These are phyloP conservation scores for Cervus canadensis DNA, from an alignment of 2,113 vertebrate species.

Conservation along the genomic window DNA sequence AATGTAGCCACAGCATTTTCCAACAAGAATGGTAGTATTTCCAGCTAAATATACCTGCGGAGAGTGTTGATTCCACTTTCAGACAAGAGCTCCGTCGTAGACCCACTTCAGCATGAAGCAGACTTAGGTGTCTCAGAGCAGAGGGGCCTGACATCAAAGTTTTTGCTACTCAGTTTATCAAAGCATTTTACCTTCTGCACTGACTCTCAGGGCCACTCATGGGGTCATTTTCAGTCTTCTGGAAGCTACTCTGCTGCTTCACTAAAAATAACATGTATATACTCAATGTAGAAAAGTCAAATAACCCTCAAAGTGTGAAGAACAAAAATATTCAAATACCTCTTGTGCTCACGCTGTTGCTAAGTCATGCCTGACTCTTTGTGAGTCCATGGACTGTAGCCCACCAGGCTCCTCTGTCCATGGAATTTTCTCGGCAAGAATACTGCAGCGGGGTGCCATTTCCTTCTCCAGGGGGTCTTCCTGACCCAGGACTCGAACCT, in stretches of 20 bases:
- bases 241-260: not conserved
- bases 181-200: not conserved
- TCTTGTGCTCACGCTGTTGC: not conserved
- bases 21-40: not conserved
- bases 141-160: too few relatives aligned
- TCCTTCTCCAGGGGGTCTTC: not conserved
- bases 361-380: not conserved
- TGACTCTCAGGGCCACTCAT: not conserved
- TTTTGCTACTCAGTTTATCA: not conserved
- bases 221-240: not conserved
- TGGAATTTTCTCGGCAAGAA: not conserved
- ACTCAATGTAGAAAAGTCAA: not conserved
- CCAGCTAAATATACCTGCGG: not conserved
- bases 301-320: not conserved
- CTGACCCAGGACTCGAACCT: not conserved
- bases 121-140: not conserved
- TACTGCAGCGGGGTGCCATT: not conserved
- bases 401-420: not conserved
- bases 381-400: not conserved
- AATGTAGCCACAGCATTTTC: not conserved
- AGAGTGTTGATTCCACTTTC: not conserved
- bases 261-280: not conserved
- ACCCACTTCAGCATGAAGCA: not conserved
- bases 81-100: fast-evolving
- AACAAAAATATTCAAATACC: not conserved